phyloP scores from a whole-genome alignment of 2,797 vertebrate species.

The Epinephelus malabaricus region DNA sequence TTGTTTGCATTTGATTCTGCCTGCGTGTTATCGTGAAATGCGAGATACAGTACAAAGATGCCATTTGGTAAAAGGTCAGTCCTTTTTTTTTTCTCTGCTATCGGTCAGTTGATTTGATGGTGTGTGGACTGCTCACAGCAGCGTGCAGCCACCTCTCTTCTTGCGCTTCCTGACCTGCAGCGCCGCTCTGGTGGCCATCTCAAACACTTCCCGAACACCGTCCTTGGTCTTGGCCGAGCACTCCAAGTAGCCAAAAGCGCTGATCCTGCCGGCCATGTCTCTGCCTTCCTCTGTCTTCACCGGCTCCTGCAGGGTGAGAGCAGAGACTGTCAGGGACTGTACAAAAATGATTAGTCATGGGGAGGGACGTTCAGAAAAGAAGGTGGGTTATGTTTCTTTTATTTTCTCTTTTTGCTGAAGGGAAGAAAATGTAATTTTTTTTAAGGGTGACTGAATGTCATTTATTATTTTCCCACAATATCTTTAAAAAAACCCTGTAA shows the following conservation, averaged over 20 bases:
- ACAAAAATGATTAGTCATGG: not conserved
- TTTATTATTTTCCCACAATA: not conserved
- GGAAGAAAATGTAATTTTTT: not conserved
- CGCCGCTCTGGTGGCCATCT: slow-evolving; percentile 97
- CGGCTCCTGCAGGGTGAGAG: slow-evolving; percentile 87
- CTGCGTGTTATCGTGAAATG: slow-evolving; percentile 74
- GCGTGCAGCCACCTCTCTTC: slow-evolving; percentile 89
- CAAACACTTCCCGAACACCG: slow-evolving; percentile 96
- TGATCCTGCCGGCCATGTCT: slow-evolving; percentile 95
- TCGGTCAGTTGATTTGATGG: slow-evolving; percentile 52
- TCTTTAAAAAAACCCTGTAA: not conserved
- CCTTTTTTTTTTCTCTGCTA: slow-evolving; percentile 58
- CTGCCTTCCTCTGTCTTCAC: slow-evolving; percentile 95
- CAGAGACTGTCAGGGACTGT: slow-evolving; percentile 7
- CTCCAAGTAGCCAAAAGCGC: slow-evolving; percentile 96
- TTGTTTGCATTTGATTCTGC: slow-evolving; percentile 53
- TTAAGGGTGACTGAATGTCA: not conserved
- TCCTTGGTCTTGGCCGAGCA: slow-evolving; percentile 99
- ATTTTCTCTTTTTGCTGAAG: not conserved
- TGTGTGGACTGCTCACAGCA: slow-evolving; percentile 86
- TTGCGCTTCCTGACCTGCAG: slow-evolving; percentile 96
- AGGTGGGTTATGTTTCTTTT: not conserved
- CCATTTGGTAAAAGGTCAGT: slow-evolving; percentile 81
- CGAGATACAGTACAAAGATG: slow-evolving; percentile 84
- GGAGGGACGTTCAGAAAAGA: not conserved